phyloP scores from a whole-genome alignment of 2,797 vertebrate genomes.

The Sebastes ruberrimus region DNA sequence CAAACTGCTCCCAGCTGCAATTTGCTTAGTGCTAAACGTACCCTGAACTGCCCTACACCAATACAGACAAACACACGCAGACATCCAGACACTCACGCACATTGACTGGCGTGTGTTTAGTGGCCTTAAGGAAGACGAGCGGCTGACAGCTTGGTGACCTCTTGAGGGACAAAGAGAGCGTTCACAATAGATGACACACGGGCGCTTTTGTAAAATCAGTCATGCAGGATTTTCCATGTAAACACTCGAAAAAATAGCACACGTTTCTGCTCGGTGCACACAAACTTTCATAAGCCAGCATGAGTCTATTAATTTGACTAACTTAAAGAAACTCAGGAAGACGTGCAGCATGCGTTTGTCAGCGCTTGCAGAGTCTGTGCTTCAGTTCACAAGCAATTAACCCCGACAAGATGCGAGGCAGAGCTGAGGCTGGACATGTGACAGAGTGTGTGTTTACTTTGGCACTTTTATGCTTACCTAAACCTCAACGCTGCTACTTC shows the following conservation, averaged over 20 bases:
- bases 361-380: neutral
- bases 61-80: conserved; percentile 34
- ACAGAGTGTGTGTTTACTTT: conserved; percentile 3
- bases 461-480: neutral
- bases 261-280: neutral
- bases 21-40: conserved; percentile 64
- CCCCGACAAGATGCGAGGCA: neutral
- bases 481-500: neutral
- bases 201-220: neutral
- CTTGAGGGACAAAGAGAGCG: conserved; percentile 54
- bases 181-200: conserved; percentile 55
- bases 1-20: conserved; percentile 76
- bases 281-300: neutral
- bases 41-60: conserved; percentile 48
- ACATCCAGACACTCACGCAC: conserved; percentile 44
- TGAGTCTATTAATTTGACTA: neutral
- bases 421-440: neutral
- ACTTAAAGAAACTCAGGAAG: neutral
- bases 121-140: conserved; percentile 70
- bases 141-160: conserved; percentile 75
- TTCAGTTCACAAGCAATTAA: conserved; percentile 24
- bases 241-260: conserved; percentile 17
- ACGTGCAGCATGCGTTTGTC: neutral
- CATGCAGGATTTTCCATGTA: conserved; percentile 14
- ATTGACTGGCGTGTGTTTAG: conserved; percentile 52